phyloP scores from a whole-genome alignment of 2,113 vertebrate genomes.

The Chunga burmeisteri region DNA sequence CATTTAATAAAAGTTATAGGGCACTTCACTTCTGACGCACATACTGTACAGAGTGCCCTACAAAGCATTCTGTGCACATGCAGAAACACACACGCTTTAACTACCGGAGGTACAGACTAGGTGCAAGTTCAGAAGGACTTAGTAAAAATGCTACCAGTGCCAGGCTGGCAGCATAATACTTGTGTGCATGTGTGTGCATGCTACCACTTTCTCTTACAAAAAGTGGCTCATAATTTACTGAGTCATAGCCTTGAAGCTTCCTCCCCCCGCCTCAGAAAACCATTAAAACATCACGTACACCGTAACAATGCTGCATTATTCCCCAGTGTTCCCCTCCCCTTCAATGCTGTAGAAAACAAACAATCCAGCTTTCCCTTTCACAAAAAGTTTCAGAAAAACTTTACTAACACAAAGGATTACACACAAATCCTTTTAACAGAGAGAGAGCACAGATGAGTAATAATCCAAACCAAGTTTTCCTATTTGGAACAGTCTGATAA shows the following conservation, averaged over 20 bases:
- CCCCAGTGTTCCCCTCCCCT: background rate
- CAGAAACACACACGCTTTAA: constrained; percentile 8
- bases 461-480: background rate
- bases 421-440: background rate
- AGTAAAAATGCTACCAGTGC: background rate
- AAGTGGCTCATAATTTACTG: background rate
- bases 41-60: background rate
- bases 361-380: background rate
- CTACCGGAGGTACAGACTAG: background rate
- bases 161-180: background rate
- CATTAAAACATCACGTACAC: background rate
- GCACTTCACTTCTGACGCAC: constrained; percentile 26
- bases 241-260: background rate
- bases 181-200: background rate
- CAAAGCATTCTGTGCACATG: constrained; percentile 33
- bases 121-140: background rate
- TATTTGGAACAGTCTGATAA: background rate
- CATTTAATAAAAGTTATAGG: constrained; percentile 47
- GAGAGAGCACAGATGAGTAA: background rate
- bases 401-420: background rate
- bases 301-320: background rate
- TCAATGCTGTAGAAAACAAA: background rate
- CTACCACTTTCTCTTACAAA: background rate
- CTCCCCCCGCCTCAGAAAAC: background rate
- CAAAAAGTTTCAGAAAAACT: background rate